Base-by-base conservation (phyloP, 2,797 vertebrate genomes). In the Phaenicophaeus curvirostris region DNA sequence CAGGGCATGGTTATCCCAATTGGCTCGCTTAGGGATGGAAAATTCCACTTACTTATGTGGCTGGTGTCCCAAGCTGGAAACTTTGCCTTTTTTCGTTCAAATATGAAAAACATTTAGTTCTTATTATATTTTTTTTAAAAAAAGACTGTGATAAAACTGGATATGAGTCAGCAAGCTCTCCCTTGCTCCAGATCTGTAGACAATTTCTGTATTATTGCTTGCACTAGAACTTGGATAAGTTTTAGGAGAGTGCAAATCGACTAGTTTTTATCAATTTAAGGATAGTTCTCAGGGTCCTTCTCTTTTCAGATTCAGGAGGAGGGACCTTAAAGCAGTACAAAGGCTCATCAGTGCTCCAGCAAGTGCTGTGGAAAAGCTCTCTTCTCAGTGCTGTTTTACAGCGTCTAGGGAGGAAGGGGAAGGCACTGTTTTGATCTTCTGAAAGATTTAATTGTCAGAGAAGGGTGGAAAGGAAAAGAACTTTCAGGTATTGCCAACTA, bases 21-120 rank as follows among this genome's bases (percentile, higher is more conserved):
- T 88, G 66, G 87, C 92, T 89, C 1, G 3, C 2, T 0, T 31
- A 54, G 63, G 46, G 71, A 31, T 85, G 88, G 96, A 96, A 96
- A 96, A 95, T 95, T 93, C 93, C 78, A 54, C 33, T 79, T 81
- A 51, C 59, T 78, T 8, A 89, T 51, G 91, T 93, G 90, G 75
- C 90, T 85, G 58, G 24, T 87, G 77, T 95, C 74, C 80, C 68
- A 94, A 83, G 50, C 75, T 93, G 94, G 93, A 93, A 95, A 90
- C 53, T 85, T 88, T 76, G 81, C 85, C 78, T 61, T 88, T 48
- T 68, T 84, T 31, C 0, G 0, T 81, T 84, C 41, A 85, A 89
- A 93, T 85, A 78, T 39, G 63, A 61, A 88, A 92, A 77, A 5
- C 28, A 85, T 79, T 66, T 91, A 62, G 31, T 18, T 81, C 13